A percentile compares a stretch with the other conserved stretches of the same genome.
These are phyloP conservation scores for Microctenopoma steveboyesi DNA, from an alignment of 2,797 vertebrate species.

Conservation along the genomic window DNA sequence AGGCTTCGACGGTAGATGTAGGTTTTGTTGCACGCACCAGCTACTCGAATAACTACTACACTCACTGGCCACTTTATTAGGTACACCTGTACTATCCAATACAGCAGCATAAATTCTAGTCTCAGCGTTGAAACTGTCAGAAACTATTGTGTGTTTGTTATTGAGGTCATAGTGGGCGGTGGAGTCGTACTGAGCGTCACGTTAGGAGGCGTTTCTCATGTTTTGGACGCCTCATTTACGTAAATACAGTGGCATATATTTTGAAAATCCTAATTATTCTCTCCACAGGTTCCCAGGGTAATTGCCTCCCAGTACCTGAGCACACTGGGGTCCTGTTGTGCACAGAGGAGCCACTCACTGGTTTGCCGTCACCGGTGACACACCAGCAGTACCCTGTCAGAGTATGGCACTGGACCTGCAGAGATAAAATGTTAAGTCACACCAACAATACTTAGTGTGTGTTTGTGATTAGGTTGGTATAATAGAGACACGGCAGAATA, in stretches of 20 bases:
- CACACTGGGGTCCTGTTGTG: constrained; percentile 99
- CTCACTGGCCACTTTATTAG: too few species aligned
- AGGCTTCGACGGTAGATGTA: neutral
- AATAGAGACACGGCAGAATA: constrained; percentile 7
- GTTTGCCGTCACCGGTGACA: constrained; percentile 95
- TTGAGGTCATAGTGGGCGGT: too few species aligned
- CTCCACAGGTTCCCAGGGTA: constrained; percentile 24
- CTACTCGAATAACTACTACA: too few species aligned
- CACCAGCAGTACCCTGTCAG: constrained; percentile 99
- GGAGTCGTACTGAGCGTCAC: too few species aligned
- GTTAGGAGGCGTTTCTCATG: too few species aligned
- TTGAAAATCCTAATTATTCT: constrained; percentile 10
- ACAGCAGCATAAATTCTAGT: too few species aligned
- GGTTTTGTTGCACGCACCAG: neutral
- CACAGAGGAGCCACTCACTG: constrained; percentile 97
- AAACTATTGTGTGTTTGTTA: too few species aligned
- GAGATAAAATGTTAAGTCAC: constrained; percentile 11
- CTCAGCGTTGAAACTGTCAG: too few species aligned
- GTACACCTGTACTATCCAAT: neutral
- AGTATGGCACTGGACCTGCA: constrained; percentile 98
- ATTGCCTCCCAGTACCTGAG: constrained; percentile 90
- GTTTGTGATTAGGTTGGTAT: neutral
- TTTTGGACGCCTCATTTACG: too few species aligned
- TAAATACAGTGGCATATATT: neutral
- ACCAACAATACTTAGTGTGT: neutral